A percentile compares a stretch with the other conserved stretches of the same genome.
These are phyloP conservation scores for Archips xylosteana DNA, from an alignment of 2,888 invertebrate species.

Conservation along the genomic window DNA sequence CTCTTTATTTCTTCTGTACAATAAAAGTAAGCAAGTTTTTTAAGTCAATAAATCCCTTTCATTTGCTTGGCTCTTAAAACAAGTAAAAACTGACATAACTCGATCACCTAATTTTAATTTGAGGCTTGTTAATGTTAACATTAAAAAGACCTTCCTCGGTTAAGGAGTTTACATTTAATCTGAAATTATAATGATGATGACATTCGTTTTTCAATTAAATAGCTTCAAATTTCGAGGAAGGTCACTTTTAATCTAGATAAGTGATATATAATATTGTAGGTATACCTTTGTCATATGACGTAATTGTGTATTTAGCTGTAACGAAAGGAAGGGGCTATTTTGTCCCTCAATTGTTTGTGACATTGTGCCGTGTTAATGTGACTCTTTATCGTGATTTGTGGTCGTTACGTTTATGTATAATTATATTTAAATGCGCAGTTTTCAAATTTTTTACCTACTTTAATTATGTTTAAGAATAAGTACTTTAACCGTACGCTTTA, in stretches of 20 bases:
- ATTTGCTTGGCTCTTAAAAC: neutral
- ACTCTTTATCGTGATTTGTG: slow-evolving; percentile 34
- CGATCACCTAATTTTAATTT: neutral
- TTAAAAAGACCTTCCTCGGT: neutral
- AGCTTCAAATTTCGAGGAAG: neutral
- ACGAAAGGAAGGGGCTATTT: slow-evolving; percentile 33
- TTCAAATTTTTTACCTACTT: slow-evolving; percentile 4
- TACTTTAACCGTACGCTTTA: neutral
- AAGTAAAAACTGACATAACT: neutral
- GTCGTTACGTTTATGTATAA: slow-evolving; percentile 13
- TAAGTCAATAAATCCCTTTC: neutral
- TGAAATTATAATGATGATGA: neutral
- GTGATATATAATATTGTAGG: slow-evolving; percentile 3
- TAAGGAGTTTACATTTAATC: neutral
- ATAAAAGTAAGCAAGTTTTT: neutral
- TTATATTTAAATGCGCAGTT: slow-evolving; percentile 20
- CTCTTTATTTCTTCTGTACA: neutral
- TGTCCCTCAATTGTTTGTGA: slow-evolving; percentile 33
- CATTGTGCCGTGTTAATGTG: slow-evolving; percentile 33
- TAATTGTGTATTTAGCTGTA: slow-evolving; percentile 30
- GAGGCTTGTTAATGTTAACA: neutral
- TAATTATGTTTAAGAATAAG: neutral
- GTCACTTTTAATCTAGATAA: slow-evolving; percentile 1
- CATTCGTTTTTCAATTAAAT: neutral
- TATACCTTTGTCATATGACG: slow-evolving; percentile 23